Percentiles rank a stretch among this genome's conserved stretches.
These are phyloP conservation scores for Hydrozoanthus gracilis DNA, from an alignment of 92 coral and sea anemone genomes.

Conservation along the genomic window DNA sequence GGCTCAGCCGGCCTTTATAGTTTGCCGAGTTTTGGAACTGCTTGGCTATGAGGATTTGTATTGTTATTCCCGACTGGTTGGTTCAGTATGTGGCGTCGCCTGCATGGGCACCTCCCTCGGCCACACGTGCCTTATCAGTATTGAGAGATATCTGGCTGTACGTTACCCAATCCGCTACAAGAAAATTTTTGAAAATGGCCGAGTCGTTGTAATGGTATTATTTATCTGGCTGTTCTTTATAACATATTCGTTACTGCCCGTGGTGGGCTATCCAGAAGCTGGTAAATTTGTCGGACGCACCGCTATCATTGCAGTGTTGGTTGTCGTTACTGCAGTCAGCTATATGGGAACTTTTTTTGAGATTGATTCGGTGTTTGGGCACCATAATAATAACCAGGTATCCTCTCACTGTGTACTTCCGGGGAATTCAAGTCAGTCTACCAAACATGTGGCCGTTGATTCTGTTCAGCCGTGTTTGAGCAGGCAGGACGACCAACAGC, in stretches of 20 bases:
- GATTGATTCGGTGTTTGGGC: neutral
- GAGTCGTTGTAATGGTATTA: neutral
- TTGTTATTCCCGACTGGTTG: neutral
- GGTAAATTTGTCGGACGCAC: neutral
- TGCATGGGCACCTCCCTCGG: neutral
- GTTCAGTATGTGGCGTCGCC: neutral
- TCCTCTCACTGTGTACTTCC: no score
- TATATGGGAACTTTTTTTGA: neutral
- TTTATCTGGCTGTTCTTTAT: neutral
- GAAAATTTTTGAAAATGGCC: neutral
- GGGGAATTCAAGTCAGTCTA: no score
- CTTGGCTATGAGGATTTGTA: neutral
- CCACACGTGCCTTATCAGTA: neutral
- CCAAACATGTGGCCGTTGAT: no score
- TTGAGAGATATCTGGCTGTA: slow-evolving; percentile 1
- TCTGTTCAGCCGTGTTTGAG: no score
- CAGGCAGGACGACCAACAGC: no score
- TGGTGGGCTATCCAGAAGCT: neutral
- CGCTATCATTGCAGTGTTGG: neutral
- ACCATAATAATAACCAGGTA: neutral
- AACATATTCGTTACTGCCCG: neutral
- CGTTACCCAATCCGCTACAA: slow-evolving; percentile 2
- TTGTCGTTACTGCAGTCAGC: neutral
- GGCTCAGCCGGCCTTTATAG: neutral
- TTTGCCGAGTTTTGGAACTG: neutral